Evolutionary conservation across 2,113 vertebrate species (phyloP).

Genomic region (Strix aluco): DNA sequence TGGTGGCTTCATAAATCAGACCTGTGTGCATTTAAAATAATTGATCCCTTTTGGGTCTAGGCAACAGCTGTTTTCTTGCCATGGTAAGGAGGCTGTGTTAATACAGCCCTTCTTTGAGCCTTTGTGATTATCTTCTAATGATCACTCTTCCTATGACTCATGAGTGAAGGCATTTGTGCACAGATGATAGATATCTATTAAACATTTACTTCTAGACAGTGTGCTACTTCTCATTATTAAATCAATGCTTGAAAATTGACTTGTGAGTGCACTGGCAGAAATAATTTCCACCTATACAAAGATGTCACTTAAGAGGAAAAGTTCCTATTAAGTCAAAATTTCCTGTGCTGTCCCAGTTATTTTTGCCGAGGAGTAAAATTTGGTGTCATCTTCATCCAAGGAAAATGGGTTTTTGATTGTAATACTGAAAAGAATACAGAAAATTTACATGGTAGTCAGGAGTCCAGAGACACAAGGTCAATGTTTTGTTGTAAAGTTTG

Average conservation of each 20-base stretch:
- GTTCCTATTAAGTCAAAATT: slow-evolving; percentile 45
- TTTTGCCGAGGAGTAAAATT: slow-evolving; percentile 13
- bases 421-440: not conserved
- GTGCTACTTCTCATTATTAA: slow-evolving; percentile 52
- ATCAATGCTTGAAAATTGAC: not conserved
- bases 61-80: not conserved
- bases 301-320: slow-evolving; percentile 32
- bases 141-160: not conserved
- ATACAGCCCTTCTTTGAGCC: not conserved
- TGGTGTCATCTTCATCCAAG: not conserved
- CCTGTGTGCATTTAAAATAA: not conserved
- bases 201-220: slow-evolving; percentile 47
- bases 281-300: slow-evolving; percentile 59
- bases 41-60: not conserved
- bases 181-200: slow-evolving; percentile 14
- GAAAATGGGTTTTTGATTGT: not conserved
- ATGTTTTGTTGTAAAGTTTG: not conserved
- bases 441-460: not conserved
- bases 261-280: slow-evolving; percentile 29
- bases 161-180: slow-evolving; percentile 15
- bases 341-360: not conserved
- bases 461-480: not conserved
- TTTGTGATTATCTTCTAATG: not conserved
- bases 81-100: not conserved
- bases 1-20: not conserved